These are phyloP conservation scores for Porites divaricata DNA, from an alignment of 92 coral and sea anemone species.

Conservation along the genomic window DNA sequence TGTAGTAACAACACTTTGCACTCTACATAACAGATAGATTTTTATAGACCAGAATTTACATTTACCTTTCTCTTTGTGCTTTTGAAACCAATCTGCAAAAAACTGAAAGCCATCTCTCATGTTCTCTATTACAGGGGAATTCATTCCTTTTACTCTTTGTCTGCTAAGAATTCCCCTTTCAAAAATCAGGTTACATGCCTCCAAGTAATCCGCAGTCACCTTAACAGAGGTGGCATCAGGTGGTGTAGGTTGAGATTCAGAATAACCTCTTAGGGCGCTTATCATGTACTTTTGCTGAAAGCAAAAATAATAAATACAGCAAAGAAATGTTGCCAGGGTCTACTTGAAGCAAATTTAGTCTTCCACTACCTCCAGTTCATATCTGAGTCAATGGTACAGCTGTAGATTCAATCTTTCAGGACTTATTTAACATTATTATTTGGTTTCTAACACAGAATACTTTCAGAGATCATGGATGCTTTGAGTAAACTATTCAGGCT, in stretches of 20 bases:
- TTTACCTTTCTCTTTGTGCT: slow-evolving; percentile 29
- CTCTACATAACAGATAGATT: too few relatives aligned
- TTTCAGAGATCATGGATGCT: too few relatives aligned
- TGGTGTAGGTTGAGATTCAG: slow-evolving; percentile 12
- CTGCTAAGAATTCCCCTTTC: slow-evolving; percentile 48
- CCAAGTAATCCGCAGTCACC: slow-evolving; percentile 30
- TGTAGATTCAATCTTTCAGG: too few relatives aligned
- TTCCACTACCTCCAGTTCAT: too few relatives aligned
- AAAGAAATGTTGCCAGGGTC: too few relatives aligned
- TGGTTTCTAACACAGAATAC: too few relatives aligned
- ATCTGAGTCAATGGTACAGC: too few relatives aligned
- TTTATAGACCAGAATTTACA: too few relatives aligned
- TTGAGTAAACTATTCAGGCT: too few relatives aligned
- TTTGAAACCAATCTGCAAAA: slow-evolving; percentile 42
- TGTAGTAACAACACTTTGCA: background rate
- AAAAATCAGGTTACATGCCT: slow-evolving; percentile 42
- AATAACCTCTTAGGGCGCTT: background rate
- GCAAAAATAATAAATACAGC: too few relatives aligned
- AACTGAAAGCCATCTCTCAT: slow-evolving; percentile 33
- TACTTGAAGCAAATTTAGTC: too few relatives aligned
- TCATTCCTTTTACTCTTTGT: background rate
- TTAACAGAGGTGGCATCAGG: background rate
- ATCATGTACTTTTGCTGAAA: slow-evolving; percentile 12
- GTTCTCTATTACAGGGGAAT: slow-evolving; percentile 16
- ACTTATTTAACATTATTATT: too few relatives aligned